Evolutionary conservation across 2,888 invertebrate genomes (phyloP).

Genomic region (Nipponacmea schrenckii): DNA sequence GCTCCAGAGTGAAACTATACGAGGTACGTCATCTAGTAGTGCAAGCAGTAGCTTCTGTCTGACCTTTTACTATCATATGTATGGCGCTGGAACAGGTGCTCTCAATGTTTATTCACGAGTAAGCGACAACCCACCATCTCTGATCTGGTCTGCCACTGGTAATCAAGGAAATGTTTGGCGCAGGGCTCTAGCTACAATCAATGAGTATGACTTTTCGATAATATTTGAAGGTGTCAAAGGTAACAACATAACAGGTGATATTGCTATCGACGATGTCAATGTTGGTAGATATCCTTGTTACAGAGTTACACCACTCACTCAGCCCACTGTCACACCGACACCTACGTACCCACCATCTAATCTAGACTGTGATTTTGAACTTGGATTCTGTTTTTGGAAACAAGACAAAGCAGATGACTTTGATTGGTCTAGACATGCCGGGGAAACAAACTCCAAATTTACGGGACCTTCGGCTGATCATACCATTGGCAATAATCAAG

Average conservation of each 20-base stretch:
- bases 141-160: slow-evolving; percentile 39
- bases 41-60: slow-evolving; percentile 37
- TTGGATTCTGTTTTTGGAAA: slow-evolving; percentile 52
- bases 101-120: slow-evolving; percentile 56
- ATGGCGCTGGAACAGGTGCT: slow-evolving; percentile 54
- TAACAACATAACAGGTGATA: slow-evolving; percentile 55
- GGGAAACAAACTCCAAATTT: slow-evolving; percentile 37
- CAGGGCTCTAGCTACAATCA: slow-evolving; percentile 29
- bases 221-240: slow-evolving; percentile 61
- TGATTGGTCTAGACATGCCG: slow-evolving; percentile 53
- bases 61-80: slow-evolving; percentile 60
- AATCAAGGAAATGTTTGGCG: slow-evolving; percentile 58
- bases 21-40: slow-evolving; percentile 29
- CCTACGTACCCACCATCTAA: slow-evolving; percentile 45
- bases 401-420: slow-evolving; percentile 57
- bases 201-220: slow-evolving; percentile 26
- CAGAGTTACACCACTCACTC: slow-evolving; percentile 27
- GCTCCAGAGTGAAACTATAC: slow-evolving; percentile 51
- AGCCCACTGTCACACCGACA: slow-evolving; percentile 32
- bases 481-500: slow-evolving; percentile 50
- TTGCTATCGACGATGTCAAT: slow-evolving; percentile 62
- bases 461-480: slow-evolving; percentile 63
- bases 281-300: slow-evolving; percentile 36
- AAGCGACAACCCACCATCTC: slow-evolving; percentile 8
- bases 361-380: slow-evolving; percentile 60